These are phyloP conservation scores for Hypothenemus hampei DNA, from an alignment of 1,140 invertebrate genomes.

Conservation along the genomic window DNA sequence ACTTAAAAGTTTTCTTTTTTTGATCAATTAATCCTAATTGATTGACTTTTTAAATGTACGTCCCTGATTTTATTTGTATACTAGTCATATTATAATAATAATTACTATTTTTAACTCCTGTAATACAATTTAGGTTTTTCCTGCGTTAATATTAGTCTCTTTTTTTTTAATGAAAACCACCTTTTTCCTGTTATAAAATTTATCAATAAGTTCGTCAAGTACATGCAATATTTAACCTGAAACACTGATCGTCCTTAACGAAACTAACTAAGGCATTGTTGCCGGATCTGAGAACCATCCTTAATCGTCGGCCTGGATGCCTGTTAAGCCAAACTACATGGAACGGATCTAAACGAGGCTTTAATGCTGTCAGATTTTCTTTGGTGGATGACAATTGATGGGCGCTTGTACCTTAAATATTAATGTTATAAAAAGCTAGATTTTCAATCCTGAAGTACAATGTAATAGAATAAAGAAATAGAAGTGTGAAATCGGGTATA, in stretches of 20 bases:
- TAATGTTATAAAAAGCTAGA: neutral
- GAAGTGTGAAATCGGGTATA: neutral
- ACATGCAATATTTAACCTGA: conserved; percentile 37
- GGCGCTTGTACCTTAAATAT: neutral
- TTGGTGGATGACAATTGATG: conserved; percentile 11
- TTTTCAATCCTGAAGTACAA: neutral
- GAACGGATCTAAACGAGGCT: conserved; percentile 35
- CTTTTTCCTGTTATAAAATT: neutral
- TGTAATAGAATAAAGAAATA: neutral
- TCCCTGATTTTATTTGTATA: no score
- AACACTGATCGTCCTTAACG: conserved; percentile 31
- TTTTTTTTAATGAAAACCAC: no score
- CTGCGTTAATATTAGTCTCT: no score
- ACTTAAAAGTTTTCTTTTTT: no score
- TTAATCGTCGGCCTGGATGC: conserved; percentile 24
- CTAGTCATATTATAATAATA: no score
- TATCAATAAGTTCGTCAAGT: conserved; percentile 9
- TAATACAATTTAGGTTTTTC: no score
- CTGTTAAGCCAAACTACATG: conserved; percentile 35
- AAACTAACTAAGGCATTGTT: conserved; percentile 36
- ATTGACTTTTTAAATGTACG: no score
- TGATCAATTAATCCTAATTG: no score
- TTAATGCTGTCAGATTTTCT: conserved; percentile 10
- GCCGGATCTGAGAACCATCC: conserved; percentile 34
- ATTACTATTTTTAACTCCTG: no score